Percentiles rank a stretch among this genome's conserved stretches.
These are phyloP conservation scores for Apamea sordens DNA, from an alignment of 2,888 invertebrate species.

Conservation along the genomic window DNA sequence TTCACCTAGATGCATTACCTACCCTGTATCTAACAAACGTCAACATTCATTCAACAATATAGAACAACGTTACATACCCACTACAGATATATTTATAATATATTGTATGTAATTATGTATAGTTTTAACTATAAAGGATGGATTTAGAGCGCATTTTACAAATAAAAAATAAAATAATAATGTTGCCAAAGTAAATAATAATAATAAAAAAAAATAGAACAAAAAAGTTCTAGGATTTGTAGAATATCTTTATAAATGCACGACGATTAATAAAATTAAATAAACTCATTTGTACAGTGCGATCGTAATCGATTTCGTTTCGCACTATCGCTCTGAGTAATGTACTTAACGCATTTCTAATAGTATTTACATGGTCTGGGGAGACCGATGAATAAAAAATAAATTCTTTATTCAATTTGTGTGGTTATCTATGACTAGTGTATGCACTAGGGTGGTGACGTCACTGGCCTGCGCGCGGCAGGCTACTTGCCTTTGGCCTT, in stretches of 20 bases:
- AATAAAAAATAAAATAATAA: constrained; percentile 58
- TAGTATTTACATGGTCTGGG: constrained; percentile 65
- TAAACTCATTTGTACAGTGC: constrained; percentile 55
- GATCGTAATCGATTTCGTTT: constrained; percentile 40
- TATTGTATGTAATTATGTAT: constrained; percentile 63
- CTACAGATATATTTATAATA: constrained; percentile 68
- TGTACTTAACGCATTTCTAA: constrained; percentile 57
- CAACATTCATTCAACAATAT: constrained; percentile 77
- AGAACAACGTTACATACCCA: constrained; percentile 63
- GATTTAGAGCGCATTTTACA: constrained; percentile 78
- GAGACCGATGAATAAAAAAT: constrained; percentile 63
- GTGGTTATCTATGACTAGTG: constrained; percentile 79
- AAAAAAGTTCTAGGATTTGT: constrained; percentile 43
- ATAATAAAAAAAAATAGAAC: constrained; percentile 19
- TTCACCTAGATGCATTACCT: constrained; percentile 82
- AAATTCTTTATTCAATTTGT: constrained; percentile 62
- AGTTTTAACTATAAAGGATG: constrained; percentile 75
- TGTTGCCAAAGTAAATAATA: constrained; percentile 34
- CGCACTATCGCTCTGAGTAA: constrained; percentile 51
- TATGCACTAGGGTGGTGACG: constrained; percentile 73
- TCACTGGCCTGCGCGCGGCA: constrained; percentile 26
- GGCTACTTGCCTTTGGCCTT: constrained; percentile 85
- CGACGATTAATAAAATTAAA: constrained; percentile 57
- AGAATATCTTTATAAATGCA: constrained; percentile 65
- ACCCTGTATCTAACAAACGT: constrained; percentile 84